A percentile compares a stretch with the other conserved stretches of the same genome.
These are phyloP conservation scores for Meiosimyza decipiens DNA, from an alignment of 2,888 invertebrate genomes.

Conservation along the genomic window DNA sequence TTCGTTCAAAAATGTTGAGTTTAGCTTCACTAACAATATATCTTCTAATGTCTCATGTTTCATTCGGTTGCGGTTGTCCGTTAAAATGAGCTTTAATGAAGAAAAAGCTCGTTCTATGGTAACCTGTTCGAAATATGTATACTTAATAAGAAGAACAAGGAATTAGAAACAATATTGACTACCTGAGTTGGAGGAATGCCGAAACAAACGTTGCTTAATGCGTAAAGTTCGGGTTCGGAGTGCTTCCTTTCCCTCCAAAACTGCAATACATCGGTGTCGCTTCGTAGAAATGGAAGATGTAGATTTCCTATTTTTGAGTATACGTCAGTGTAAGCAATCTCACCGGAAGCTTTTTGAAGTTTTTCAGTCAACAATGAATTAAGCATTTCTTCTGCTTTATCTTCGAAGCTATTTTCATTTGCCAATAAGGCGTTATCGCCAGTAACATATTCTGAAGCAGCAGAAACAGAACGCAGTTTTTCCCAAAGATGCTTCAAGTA, in stretches of 20 bases:
- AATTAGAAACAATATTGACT: neutral
- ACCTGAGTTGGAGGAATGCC: conserved; percentile 35
- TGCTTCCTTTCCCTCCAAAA: conserved; percentile 35
- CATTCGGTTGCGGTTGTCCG: neutral
- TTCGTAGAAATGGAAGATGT: conserved; percentile 15
- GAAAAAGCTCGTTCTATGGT: conserved; percentile 10
- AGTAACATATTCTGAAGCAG: neutral
- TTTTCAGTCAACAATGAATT: neutral
- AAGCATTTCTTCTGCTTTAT: conserved; percentile 13
- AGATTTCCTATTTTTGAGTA: conserved; percentile 29
- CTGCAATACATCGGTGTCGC: neutral
- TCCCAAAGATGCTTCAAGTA: conserved; percentile 21
- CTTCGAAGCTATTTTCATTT: neutral
- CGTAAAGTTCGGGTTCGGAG: conserved; percentile 34
- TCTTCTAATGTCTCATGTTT: conserved; percentile 1
- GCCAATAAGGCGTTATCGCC: neutral
- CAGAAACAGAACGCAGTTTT: neutral
- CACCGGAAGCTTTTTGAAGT: neutral
- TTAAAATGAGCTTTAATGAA: neutral
- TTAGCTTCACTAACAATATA: no score
- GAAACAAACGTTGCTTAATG: conserved; percentile 29
- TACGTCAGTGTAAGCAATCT: neutral
- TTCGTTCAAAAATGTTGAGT: no score
- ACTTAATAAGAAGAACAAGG: neutral
- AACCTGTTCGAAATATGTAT: neutral